Percentiles rank a stretch among this genome's conserved stretches.
Conservation (phyloP, 2,113 vertebrate genomes). For the Planiliza haematocheilus region DNA sequence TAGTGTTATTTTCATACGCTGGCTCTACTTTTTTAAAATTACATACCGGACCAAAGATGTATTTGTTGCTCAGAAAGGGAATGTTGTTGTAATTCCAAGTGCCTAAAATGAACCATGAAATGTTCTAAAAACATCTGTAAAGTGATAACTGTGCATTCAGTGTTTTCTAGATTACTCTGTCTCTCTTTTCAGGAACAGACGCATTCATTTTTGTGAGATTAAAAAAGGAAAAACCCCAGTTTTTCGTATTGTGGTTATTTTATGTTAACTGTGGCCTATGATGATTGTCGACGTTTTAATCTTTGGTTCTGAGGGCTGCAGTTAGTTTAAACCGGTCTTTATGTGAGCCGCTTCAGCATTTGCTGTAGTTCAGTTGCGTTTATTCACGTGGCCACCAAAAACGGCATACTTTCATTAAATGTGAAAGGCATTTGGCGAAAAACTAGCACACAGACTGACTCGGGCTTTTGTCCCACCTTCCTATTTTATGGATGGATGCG, state of each 20-base stretch:
- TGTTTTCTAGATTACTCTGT: conserved; percentile 76
- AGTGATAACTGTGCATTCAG: conserved; percentile 72
- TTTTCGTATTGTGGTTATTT: conserved; percentile 69
- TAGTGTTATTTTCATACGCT: conserved; percentile 74
- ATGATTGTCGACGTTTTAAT: conserved; percentile 42
- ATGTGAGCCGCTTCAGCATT: conserved; percentile 20
- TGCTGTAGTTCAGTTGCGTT: conserved; percentile 3
- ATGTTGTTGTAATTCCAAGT: conserved; percentile 82
- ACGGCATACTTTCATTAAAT: conserved; percentile 1
- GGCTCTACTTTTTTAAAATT: conserved; percentile 71
- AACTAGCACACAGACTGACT: neutral
- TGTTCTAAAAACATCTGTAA: conserved; percentile 73
- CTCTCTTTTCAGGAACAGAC: conserved; percentile 79
- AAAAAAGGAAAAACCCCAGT: conserved; percentile 66
- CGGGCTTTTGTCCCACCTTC: conserved; percentile 8
- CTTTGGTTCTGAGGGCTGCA: conserved; percentile 12
- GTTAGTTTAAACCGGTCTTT: conserved; percentile 30
- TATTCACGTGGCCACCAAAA: conserved; percentile 21
- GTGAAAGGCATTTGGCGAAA: neutral
- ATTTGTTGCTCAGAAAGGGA: conserved; percentile 78
- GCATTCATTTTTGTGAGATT: conserved; percentile 81
- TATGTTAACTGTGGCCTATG: conserved; percentile 25
- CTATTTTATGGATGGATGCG: neutral
- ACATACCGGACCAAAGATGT: conserved; percentile 84
- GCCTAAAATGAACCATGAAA: conserved; percentile 80